phyloP scores from a whole-genome alignment of 2,888 invertebrate genomes.

The Anthophora plumipes region DNA sequence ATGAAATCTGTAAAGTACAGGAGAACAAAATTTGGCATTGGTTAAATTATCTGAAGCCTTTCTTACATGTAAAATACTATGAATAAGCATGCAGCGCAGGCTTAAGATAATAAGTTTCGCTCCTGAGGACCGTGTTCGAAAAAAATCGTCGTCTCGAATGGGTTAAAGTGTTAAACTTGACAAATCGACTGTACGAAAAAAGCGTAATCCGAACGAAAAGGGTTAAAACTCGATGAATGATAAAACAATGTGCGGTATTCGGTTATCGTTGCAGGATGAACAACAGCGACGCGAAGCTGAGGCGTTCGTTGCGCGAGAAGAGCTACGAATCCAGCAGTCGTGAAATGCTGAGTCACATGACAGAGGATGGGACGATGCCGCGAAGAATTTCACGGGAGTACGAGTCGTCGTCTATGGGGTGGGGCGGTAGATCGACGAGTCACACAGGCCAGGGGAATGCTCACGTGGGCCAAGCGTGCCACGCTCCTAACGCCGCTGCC shows the following conservation, averaged over 20 bases:
- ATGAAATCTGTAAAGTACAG: too few relatives aligned
- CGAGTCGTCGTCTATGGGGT: slow-evolving; percentile 70
- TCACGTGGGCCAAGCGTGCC: slow-evolving; percentile 66
- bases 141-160: too few relatives aligned
- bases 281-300: slow-evolving; percentile 75
- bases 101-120: too few relatives aligned
- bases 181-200: too few relatives aligned
- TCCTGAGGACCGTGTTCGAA: too few relatives aligned
- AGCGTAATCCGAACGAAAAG: too few relatives aligned
- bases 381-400: slow-evolving; percentile 76
- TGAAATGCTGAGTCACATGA: slow-evolving; percentile 67
- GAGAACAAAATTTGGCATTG: too few relatives aligned
- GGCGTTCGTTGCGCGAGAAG: slow-evolving; percentile 78
- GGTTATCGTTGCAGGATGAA: slow-evolving; percentile 54
- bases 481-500: slow-evolving; percentile 61
- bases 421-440: slow-evolving; percentile 67
- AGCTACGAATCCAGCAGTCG: slow-evolving; percentile 73
- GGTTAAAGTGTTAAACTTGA: too few relatives aligned
- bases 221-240: too few relatives aligned
- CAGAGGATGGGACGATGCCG: slow-evolving; percentile 71
- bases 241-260: background rate
- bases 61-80: too few relatives aligned
- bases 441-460: slow-evolving; percentile 51
- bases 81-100: too few relatives aligned
- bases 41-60: too few relatives aligned